Evolutionary conservation across 2,797 vertebrate species (phyloP).

Genomic region (Cirrhinus molitorella): DNA sequence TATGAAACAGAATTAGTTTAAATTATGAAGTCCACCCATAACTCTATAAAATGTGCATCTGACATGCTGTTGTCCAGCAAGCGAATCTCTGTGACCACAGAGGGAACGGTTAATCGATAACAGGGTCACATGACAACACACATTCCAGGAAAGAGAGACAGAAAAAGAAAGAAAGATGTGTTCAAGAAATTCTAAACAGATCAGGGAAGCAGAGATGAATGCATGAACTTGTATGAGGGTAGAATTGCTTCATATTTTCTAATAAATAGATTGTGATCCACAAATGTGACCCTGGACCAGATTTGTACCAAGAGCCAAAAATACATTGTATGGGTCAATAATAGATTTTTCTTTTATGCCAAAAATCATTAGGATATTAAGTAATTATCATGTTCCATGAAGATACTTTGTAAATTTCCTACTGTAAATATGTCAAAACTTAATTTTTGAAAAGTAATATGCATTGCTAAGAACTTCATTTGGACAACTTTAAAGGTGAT

Average conservation of each 20-base stretch:
- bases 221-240: background rate
- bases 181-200: background rate
- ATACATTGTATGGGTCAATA: too few relatives aligned
- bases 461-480: too few relatives aligned
- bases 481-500: too few relatives aligned
- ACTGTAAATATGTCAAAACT: too few relatives aligned
- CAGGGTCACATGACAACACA: slow-evolving; percentile 64
- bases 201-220: background rate
- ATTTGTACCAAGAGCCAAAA: too few relatives aligned
- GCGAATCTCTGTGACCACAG: background rate
- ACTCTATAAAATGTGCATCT: background rate
- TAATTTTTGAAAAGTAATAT: too few relatives aligned
- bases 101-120: slow-evolving; percentile 69
- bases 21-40: background rate
- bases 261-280: too few relatives aligned
- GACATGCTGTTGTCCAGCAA: background rate
- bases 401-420: too few relatives aligned
- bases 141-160: slow-evolving; percentile 68
- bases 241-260: background rate
- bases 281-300: too few relatives aligned
- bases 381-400: too few relatives aligned
- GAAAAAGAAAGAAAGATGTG: slow-evolving; percentile 20
- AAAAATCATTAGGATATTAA: too few relatives aligned
- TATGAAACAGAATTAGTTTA: background rate
- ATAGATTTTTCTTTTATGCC: too few relatives aligned